Evolutionary conservation across 2,113 vertebrate species (phyloP).

Genomic region (Geococcyx californianus): DNA sequence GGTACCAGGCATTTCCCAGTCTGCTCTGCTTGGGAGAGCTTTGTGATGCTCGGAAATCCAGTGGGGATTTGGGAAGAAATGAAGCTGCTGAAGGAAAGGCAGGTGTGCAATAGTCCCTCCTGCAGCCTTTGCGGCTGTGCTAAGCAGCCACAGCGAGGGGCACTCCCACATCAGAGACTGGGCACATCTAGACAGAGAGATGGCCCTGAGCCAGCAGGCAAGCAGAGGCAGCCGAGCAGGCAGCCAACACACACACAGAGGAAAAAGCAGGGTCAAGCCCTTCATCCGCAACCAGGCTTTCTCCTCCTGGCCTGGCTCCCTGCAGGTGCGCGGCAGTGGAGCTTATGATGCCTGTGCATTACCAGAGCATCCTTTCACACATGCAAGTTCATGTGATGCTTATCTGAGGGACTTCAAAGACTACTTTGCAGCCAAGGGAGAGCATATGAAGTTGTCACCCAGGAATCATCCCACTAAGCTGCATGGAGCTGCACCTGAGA

Average conservation of each 20-base stretch:
- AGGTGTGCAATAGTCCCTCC: accelerated
- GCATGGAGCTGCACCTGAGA: background rate
- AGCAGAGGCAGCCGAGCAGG: background rate
- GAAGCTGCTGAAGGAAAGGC: background rate
- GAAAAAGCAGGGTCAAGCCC: background rate
- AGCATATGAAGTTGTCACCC: accelerated
- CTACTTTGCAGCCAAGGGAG: background rate
- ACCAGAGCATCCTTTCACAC: background rate
- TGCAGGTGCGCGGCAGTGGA: background rate
- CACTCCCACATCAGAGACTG: background rate
- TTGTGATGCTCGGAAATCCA: background rate
- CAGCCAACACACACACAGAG: background rate
- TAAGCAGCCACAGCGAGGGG: accelerated
- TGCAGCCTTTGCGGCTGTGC: background rate
- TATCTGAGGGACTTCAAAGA: background rate
- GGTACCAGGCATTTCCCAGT: background rate
- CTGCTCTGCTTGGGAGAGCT: background rate
- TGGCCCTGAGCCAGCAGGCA: background rate
- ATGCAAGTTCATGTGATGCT: background rate
- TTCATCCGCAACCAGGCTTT: accelerated
- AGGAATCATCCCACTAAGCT: background rate
- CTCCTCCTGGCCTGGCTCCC: background rate
- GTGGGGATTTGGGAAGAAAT: accelerated
- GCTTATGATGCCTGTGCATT: accelerated
- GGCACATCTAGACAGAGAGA: background rate